Percentiles rank a stretch among this genome's conserved stretches.
phyloP scores from a whole-genome alignment of 2,888 invertebrate genomes.

The Clitarchus hookeri region DNA sequence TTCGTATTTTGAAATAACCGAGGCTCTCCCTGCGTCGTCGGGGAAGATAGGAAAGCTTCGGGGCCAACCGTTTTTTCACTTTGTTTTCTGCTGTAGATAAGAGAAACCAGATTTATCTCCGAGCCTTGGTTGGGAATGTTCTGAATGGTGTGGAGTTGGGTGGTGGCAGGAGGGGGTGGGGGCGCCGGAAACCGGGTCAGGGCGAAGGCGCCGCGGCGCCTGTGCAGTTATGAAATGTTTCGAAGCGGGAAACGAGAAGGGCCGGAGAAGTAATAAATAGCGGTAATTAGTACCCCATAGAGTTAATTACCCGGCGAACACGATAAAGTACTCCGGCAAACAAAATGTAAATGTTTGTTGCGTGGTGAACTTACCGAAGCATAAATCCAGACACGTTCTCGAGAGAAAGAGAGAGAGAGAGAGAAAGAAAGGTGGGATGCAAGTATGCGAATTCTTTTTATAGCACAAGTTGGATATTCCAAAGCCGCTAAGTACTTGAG shows the following conservation, averaged over 20 bases:
- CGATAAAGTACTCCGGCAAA: not conserved
- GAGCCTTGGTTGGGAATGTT: not conserved
- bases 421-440: no score
- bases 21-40: not conserved
- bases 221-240: not conserved
- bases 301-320: conserved; percentile 9
- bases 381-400: no score
- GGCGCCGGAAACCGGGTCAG: not conserved
- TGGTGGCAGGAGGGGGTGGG: not conserved
- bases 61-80: not conserved
- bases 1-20: not conserved
- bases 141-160: no score
- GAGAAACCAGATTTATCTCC: not conserved
- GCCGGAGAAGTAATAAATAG: not conserved
- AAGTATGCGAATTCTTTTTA: no score
- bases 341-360: no score
- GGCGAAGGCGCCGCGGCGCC: not conserved
- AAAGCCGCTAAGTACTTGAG: no score
- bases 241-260: not conserved
- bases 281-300: conserved; percentile 7
- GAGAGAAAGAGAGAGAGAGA: no score
- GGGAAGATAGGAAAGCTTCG: not conserved
- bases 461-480: no score
- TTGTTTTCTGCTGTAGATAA: not conserved
- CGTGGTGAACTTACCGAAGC: no score